Conservation (phyloP, 2,888 invertebrate species). For the Latheticus oryzae region DNA sequence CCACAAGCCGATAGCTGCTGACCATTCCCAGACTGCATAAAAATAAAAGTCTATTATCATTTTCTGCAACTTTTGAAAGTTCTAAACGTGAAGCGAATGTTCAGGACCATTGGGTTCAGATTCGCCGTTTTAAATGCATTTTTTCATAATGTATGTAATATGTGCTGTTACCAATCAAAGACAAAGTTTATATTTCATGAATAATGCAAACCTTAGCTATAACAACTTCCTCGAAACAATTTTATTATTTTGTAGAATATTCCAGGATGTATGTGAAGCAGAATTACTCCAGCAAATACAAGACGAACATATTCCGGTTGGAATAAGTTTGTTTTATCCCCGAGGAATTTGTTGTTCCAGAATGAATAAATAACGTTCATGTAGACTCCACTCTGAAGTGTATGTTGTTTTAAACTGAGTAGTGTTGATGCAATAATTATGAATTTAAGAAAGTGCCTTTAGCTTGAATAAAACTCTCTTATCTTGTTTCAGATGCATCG, state of each 20-base stretch:
- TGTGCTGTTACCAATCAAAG: too few relatives aligned
- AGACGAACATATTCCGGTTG: conserved; percentile 1
- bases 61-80: too few relatives aligned
- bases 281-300: conserved; percentile 16
- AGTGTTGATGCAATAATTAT: conserved; percentile 1
- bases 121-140: too few relatives aligned
- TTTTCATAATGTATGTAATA: too few relatives aligned
- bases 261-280: conserved; percentile 11
- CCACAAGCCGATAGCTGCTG: too few relatives aligned
- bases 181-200: conserved; percentile 46
- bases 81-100: too few relatives aligned
- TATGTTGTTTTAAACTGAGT: conserved; percentile 3
- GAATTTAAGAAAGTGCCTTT: not conserved
- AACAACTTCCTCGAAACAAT: conserved; percentile 51
- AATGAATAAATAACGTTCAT: conserved; percentile 10
- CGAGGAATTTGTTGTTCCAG: conserved; percentile 9
- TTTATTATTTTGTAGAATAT: conserved; percentile 33
- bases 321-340: conserved; percentile 4
- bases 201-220: conserved; percentile 49
- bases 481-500: conserved; percentile 57
- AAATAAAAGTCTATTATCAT: too few relatives aligned
- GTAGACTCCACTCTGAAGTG: too few relatives aligned
- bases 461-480: not conserved
- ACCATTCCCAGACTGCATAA: too few relatives aligned
- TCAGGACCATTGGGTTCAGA: too few relatives aligned